phyloP scores from a whole-genome alignment of 2,888 invertebrate species.

The Lasioglossum figueresi region DNA sequence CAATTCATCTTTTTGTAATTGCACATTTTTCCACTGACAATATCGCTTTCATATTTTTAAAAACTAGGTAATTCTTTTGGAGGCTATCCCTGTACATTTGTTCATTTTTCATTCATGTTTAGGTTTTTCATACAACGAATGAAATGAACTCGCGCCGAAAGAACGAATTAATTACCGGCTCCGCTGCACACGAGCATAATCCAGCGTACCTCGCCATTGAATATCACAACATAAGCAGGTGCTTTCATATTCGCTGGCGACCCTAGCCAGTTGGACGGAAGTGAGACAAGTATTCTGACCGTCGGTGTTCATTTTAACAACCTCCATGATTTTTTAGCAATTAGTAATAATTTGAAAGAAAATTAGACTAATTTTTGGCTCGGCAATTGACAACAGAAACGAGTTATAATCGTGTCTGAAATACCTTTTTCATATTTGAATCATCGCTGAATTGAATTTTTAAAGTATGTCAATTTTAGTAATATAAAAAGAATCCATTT shows the following conservation, averaged over 20 bases:
- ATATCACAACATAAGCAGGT: slow-evolving; percentile 5
- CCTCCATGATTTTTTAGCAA: neutral
- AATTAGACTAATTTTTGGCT: neutral
- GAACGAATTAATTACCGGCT: slow-evolving; percentile 12
- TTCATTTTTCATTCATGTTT: neutral
- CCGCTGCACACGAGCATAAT: neutral
- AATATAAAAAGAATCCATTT: neutral
- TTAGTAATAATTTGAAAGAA: neutral
- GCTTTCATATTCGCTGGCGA: neutral
- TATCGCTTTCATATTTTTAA: too few relatives aligned
- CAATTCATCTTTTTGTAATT: neutral
- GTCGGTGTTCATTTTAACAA: neutral
- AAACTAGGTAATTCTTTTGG: neutral
- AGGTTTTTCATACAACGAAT: neutral
- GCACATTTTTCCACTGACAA: too few relatives aligned
- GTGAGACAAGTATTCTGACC: neutral
- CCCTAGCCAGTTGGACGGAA: neutral
- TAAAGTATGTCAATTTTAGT: neutral
- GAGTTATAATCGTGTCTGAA: neutral
- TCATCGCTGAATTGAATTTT: neutral
- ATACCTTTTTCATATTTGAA: neutral
- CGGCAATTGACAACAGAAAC: neutral
- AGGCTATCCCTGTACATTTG: neutral
- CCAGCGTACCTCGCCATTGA: neutral
- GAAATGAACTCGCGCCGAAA: neutral